Conservation (phyloP, 2,113 vertebrate genomes). For the Chaetodon auriga region DNA sequence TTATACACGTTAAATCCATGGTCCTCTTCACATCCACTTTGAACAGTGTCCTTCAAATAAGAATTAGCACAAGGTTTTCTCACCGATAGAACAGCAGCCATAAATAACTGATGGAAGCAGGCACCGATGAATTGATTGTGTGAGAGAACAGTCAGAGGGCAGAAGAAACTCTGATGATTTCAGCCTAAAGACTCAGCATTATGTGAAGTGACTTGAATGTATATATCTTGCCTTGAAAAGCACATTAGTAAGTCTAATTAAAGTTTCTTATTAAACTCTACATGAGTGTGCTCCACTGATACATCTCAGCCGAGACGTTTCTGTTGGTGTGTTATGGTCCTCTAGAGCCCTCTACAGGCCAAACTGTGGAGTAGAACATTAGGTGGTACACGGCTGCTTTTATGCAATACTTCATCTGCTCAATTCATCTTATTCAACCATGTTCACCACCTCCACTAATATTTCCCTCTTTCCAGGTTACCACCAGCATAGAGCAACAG, state of each 20-base stretch:
- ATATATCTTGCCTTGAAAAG: background rate
- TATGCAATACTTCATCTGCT: background rate
- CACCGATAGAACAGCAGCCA: conserved; percentile 14
- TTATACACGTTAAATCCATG: conserved; percentile 22
- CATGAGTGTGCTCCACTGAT: conserved; percentile 8
- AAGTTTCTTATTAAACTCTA: conserved; percentile 13
- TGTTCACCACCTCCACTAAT: background rate
- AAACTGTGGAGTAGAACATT: conserved; percentile 26
- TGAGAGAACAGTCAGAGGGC: background rate
- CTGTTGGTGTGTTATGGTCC: conserved; percentile 32
- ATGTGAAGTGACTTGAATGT: background rate
- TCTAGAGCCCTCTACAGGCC: conserved; percentile 71
- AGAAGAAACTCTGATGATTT: conserved; percentile 11
- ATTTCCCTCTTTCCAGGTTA: conserved; percentile 78
- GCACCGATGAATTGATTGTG: conserved; percentile 30
- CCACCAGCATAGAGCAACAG: conserved; percentile 84
- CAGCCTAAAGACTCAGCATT: background rate
- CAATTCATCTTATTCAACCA: background rate
- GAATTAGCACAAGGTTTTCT: conserved; percentile 38
- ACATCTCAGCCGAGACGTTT: background rate
- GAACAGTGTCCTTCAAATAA: conserved; percentile 35
- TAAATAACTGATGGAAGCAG: conserved; percentile 19
- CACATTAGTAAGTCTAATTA: conserved; percentile 13
- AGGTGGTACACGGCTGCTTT: background rate
- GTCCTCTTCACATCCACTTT: conserved; percentile 18